Conservation (phyloP, 2,888 invertebrate genomes). For the Acanthoscelides obtectus region DNA sequence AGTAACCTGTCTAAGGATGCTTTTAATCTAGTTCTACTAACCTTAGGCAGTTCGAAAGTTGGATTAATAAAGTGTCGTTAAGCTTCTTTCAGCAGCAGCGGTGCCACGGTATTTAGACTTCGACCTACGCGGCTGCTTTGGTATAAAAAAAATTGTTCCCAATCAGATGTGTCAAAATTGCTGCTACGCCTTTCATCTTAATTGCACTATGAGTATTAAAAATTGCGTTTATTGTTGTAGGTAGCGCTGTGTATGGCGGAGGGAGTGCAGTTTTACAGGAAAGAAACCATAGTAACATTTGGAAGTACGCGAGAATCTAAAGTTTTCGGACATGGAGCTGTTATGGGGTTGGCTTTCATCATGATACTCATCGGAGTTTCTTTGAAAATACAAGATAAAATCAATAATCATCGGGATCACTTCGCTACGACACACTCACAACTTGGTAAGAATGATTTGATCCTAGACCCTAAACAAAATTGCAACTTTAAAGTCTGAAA, state of each 20-base stretch:
- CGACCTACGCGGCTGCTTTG: too few species aligned
- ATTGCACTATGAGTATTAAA: too few species aligned
- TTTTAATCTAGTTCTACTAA: too few species aligned
- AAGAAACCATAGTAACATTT: slow-evolving; percentile 27
- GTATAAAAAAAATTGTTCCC: too few species aligned
- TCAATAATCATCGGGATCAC: slow-evolving; percentile 19
- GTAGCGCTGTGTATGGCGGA: slow-evolving; percentile 32
- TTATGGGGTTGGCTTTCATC: slow-evolving; percentile 26
- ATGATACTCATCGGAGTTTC: slow-evolving; percentile 31
- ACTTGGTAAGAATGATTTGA: slow-evolving; percentile 19
- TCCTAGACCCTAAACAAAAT: neutral
- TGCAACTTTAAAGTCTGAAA: too few species aligned
- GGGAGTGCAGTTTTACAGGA: slow-evolving; percentile 31
- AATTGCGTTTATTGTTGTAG: slow-evolving; percentile 22
- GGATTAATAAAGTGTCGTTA: too few species aligned
- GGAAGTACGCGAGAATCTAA: slow-evolving; percentile 23
- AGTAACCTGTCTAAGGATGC: too few species aligned
- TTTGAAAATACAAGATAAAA: slow-evolving; percentile 31
- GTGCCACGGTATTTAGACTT: too few species aligned
- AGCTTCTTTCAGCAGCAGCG: too few species aligned
- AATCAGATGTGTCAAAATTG: too few species aligned
- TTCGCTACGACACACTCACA: slow-evolving; percentile 31
- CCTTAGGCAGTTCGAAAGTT: too few species aligned
- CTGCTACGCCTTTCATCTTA: too few species aligned
- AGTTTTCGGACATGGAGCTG: slow-evolving; percentile 26